Conservation (phyloP, 2,888 invertebrate genomes). For the Phlogophora meticulosa region DNA sequence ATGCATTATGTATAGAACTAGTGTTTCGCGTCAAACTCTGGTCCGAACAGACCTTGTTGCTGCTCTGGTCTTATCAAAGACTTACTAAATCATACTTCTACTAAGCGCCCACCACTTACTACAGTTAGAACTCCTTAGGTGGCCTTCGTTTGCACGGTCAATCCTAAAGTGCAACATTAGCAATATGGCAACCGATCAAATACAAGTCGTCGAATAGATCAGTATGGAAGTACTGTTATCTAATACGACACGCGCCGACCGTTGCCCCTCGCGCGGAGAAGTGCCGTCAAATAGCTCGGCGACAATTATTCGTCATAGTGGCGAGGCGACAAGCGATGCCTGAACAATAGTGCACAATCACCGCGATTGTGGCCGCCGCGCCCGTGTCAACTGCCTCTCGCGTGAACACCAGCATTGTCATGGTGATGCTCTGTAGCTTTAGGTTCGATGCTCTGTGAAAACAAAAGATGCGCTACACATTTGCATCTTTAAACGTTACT, state of each 20-base stretch:
- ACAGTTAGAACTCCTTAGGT: neutral
- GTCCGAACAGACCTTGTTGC: slow-evolving; percentile 74
- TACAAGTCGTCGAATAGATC: slow-evolving; percentile 67
- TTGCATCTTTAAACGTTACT: slow-evolving; percentile 79
- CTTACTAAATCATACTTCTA: slow-evolving; percentile 43
- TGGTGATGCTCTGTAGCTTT: slow-evolving; percentile 82
- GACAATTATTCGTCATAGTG: slow-evolving; percentile 78
- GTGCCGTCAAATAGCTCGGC: slow-evolving; percentile 72
- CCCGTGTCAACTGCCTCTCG: slow-evolving; percentile 86
- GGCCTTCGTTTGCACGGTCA: neutral
- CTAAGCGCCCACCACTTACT: neutral
- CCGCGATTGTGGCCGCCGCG: slow-evolving; percentile 79
- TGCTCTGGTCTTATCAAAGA: slow-evolving; percentile 62
- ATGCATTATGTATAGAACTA: slow-evolving; percentile 84
- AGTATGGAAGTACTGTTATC: slow-evolving; percentile 76
- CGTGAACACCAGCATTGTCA: slow-evolving; percentile 85
- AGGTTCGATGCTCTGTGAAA: slow-evolving; percentile 82
- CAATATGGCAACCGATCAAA: slow-evolving; percentile 14
- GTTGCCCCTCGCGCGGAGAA: slow-evolving; percentile 71
- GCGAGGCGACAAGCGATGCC: slow-evolving; percentile 71
- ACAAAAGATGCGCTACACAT: slow-evolving; percentile 83
- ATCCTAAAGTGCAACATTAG: neutral
- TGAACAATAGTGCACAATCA: slow-evolving; percentile 88
- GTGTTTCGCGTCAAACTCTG: slow-evolving; percentile 79
- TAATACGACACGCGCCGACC: slow-evolving; percentile 70